Evolutionary conservation across 2,888 invertebrate species (phyloP), one percentile per base, ranked within the genome.

Genomic region (Hirtodrosophila alboralis): DNA sequence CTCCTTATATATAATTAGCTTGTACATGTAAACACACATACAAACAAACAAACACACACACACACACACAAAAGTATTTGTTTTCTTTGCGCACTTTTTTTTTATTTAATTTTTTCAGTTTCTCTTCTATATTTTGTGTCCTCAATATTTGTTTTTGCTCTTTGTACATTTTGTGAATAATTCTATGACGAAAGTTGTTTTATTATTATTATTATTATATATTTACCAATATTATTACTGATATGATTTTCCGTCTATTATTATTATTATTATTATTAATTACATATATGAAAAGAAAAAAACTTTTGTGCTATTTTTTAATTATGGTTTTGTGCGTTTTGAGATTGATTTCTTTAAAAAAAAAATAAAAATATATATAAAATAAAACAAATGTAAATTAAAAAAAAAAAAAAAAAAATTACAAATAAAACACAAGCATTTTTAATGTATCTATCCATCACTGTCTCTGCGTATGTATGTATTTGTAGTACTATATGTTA

Each of bases 251-350:
- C 37, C 56, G 49, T 47, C 51, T 63, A 34, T 56, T 43, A 36
- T 53, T 40, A 40, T 54, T 36, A 49, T 43, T 62, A 63, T 60
- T 41, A 49, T 57, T 53, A 54, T 36, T 36, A 48, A 56, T 51
- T 57, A 70, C 40, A 53, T 62, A 61, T 75, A 64, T 61, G 41
- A 18, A 28, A 64, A 62, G 41, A 16, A 27, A 36, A 49, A 36
- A 31, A 56, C 38, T 44, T 65, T 62, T 73, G 70, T 80, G 77
- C 77, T 70, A 60, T 48, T 74, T 52, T 71, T 58, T 26, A 38
- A 60, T 75, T 85, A 79, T 80, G 51, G 85, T 85, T 84, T 86
- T 79, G 65, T 78, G 76, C 80, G 79, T 84, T 79, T 60, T 76
- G 68, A 78, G 75, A 79, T 79, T 81, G 75, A 84, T 84, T 84